Base-by-base conservation (phyloP, 1,140 invertebrate species). In the Drosophila neocordata region DNA sequence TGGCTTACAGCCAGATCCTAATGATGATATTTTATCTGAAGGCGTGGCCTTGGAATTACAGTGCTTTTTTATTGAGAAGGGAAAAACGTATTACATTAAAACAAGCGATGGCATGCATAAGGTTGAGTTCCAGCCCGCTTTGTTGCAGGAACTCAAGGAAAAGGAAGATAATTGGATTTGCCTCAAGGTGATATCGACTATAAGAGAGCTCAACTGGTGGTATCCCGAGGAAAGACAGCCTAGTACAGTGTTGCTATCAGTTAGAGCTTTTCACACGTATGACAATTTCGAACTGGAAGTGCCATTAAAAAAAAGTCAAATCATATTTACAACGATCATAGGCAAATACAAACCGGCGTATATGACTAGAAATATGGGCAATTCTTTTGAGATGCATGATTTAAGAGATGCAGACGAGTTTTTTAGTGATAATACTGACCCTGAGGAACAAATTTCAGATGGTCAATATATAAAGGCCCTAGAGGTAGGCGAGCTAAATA, bases 121-220 rank as follows among this genome's bases (percentile, higher is more conserved):
- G 1, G 80, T 84, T 1, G 1, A 9, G 2, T 48, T 84, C 1
- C 1, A 41, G 0, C 18, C 31, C 1, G 11, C 11, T 0, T 18
- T 84, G 2, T 9, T 84, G 0, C 0, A 65, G 3, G 73, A 84
- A 18, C 2, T 64, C 1, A 59, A 63, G 15, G 5, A 27, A 0
- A 9, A 9, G 0, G 0, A 20, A 0, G 22, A 8, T 4, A 8
- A 22, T 2, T 7, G 8, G 0, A 41, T 68, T 3, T 84, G 80
- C 7, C 5, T 80, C 2, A 68, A 70, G 15, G 24, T 80, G 2
- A 27, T 64, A 1, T 80, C 80, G 0, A 35, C 12, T 0, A 34
- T 22, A 18, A 60, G 73, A 4, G 2, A 52, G 6, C 48, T 84
- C 0, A 18, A 85, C 4, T 84, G 80, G 80, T 84, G 80, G 80